Evolutionary conservation across 2,888 invertebrate genomes (phyloP).

Genomic region (Drosophila paramelanica): DNA sequence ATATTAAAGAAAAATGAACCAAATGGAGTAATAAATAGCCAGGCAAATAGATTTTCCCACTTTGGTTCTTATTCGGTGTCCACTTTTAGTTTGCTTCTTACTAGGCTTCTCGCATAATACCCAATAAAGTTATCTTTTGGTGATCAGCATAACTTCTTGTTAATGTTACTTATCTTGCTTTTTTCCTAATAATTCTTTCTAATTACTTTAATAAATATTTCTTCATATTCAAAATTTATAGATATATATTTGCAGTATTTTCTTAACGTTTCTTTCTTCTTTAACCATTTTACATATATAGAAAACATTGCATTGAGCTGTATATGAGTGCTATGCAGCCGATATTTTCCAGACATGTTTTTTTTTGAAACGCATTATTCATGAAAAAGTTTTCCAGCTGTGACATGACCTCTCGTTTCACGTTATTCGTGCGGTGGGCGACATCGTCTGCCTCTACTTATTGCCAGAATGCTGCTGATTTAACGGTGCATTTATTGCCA

Average conservation of each 20-base stretch:
- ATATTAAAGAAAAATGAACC: too few species aligned
- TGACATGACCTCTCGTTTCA: conserved; percentile 27
- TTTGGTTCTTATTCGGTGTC: too few species aligned
- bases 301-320: neutral
- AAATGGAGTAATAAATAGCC: too few species aligned
- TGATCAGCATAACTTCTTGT: too few species aligned
- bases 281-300: neutral
- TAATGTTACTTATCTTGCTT: too few species aligned
- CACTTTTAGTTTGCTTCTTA: neutral
- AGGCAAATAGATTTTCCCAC: too few species aligned
- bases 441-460: conserved; percentile 5
- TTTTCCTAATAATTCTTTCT: too few species aligned
- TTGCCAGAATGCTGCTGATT: conserved; percentile 66
- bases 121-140: too few species aligned
- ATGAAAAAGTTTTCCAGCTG: conserved; percentile 57
- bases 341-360: conserved; percentile 13
- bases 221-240: too few species aligned
- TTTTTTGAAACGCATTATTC: conserved; percentile 45
- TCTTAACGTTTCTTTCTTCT: too few species aligned
- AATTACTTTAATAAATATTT: too few species aligned
- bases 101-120: neutral
- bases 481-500: conserved; percentile 74
- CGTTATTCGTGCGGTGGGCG: conserved; percentile 2
- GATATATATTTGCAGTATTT: too few species aligned
- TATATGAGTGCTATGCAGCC: neutral